Evolutionary conservation across 2,113 vertebrate species (phyloP).

Genomic region (Micromys minutus): DNA sequence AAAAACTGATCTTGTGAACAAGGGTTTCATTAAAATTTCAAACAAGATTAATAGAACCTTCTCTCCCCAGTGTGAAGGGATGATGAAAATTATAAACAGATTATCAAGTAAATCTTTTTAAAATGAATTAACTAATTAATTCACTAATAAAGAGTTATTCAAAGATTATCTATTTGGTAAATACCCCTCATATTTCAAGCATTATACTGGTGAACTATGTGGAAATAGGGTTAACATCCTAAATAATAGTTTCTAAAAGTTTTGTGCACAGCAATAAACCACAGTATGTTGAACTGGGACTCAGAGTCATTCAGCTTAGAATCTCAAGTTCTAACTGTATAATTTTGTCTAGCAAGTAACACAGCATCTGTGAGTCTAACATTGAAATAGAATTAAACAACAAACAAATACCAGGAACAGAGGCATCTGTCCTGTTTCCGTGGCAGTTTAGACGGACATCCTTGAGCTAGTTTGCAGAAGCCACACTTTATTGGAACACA

Average conservation of each 20-base stretch:
- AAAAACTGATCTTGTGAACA: neutral
- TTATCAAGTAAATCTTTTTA: neutral
- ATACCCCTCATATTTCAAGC: neutral
- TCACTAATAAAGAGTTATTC: neutral
- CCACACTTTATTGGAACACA: too few relatives aligned
- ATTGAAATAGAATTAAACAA: neutral
- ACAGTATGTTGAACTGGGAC: neutral
- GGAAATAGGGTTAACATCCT: neutral
- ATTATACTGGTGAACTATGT: neutral
- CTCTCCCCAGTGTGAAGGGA: neutral
- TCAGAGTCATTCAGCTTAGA: neutral
- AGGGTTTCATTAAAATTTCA: neutral
- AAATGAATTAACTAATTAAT: neutral
- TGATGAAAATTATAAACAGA: neutral
- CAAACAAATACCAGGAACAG: neutral
- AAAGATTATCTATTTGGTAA: neutral
- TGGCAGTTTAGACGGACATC: neutral
- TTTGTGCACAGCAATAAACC: neutral
- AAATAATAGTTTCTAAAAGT: neutral
- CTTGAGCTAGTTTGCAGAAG: neutral
- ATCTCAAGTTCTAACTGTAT: neutral
- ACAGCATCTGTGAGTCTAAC: neutral
- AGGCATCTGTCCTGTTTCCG: neutral
- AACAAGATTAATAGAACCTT: neutral
- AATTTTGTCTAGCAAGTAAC: neutral